Percentiles rank a stretch among this genome's conserved stretches.
Evolutionary conservation across 2,888 invertebrate species (phyloP).

Genomic region (Phengaris arion): DNA sequence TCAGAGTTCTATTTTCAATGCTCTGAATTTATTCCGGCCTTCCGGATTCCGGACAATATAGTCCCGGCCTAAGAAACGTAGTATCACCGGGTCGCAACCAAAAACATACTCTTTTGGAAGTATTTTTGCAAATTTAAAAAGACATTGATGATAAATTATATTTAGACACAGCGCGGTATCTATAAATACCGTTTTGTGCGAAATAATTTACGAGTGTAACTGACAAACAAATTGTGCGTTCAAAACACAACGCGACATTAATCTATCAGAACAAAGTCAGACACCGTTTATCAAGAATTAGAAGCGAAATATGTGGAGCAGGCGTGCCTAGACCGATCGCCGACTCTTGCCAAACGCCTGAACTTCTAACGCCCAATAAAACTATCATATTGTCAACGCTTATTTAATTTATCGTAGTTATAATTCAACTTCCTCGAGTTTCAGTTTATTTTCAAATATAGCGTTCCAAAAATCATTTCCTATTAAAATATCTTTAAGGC

Average conservation of each 20-base stretch:
- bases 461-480: neutral
- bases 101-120: neutral
- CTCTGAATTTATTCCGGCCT: too few relatives aligned
- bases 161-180: neutral
- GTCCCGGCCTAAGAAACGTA: too few relatives aligned
- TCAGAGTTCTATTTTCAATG: too few relatives aligned
- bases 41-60: too few relatives aligned
- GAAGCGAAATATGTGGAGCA: slow-evolving; percentile 14
- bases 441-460: neutral
- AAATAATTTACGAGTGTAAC: slow-evolving; percentile 17
- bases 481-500: neutral
- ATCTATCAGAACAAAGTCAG: slow-evolving; percentile 25
- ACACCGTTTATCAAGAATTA: slow-evolving; percentile 21
- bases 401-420: slow-evolving; percentile 5
- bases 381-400: slow-evolving; percentile 23
- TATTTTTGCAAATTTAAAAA: neutral
- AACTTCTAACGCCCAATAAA: slow-evolving; percentile 23
- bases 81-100: too few relatives aligned
- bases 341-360: slow-evolving; percentile 24
- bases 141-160: slow-evolving; percentile 1
- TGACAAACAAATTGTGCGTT: slow-evolving; percentile 19
- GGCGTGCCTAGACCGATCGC: neutral
- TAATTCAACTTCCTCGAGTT: slow-evolving; percentile 21
- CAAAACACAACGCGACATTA: slow-evolving; percentile 13
- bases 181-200: slow-evolving; percentile 10